phyloP scores from a whole-genome alignment of 2,113 vertebrate genomes.

The Amia ocellicauda region DNA sequence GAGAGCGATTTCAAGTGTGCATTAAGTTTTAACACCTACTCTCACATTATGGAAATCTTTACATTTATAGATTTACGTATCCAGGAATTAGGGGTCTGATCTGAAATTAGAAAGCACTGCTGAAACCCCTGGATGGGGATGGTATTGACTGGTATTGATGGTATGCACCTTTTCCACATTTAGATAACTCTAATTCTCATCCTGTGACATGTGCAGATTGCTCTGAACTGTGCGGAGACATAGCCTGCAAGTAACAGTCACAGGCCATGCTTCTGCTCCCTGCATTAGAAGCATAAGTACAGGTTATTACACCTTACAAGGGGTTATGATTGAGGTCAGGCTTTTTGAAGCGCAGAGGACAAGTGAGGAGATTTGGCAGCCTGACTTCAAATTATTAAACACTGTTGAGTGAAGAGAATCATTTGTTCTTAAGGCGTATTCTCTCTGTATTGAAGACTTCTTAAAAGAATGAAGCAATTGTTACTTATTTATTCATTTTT shows the following conservation, averaged over 20 bases:
- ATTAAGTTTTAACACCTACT: too few relatives aligned
- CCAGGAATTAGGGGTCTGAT: too few relatives aligned
- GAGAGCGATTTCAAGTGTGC: too few relatives aligned
- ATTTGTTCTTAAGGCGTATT: background rate
- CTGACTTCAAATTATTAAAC: slow-evolving; percentile 16
- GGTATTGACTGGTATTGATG: slow-evolving; percentile 55
- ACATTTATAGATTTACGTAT: too few relatives aligned
- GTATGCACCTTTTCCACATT: slow-evolving; percentile 47
- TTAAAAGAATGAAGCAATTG: background rate
- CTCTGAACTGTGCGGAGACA: slow-evolving; percentile 6
- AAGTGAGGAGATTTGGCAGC: slow-evolving; percentile 2
- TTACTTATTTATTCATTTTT: too few relatives aligned
- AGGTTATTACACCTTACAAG: slow-evolving; percentile 21
- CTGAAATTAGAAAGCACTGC: slow-evolving; percentile 38
- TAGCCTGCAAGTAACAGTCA: slow-evolving; percentile 7
- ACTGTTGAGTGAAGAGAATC: background rate
- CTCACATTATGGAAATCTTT: too few relatives aligned
- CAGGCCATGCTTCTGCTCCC: slow-evolving; percentile 4
- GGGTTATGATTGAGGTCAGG: slow-evolving; percentile 20
- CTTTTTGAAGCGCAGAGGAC: slow-evolving; percentile 17
- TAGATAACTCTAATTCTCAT: slow-evolving; percentile 35
- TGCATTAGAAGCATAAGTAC: slow-evolving; percentile 11
- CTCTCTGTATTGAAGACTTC: background rate
- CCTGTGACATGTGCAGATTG: slow-evolving; percentile 21
- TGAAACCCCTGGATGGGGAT: slow-evolving; percentile 23